Evolutionary conservation across 2,113 vertebrate genomes (phyloP), one percentile per base, ranked within the genome.

Genomic region (Paradisaea rubra): DNA sequence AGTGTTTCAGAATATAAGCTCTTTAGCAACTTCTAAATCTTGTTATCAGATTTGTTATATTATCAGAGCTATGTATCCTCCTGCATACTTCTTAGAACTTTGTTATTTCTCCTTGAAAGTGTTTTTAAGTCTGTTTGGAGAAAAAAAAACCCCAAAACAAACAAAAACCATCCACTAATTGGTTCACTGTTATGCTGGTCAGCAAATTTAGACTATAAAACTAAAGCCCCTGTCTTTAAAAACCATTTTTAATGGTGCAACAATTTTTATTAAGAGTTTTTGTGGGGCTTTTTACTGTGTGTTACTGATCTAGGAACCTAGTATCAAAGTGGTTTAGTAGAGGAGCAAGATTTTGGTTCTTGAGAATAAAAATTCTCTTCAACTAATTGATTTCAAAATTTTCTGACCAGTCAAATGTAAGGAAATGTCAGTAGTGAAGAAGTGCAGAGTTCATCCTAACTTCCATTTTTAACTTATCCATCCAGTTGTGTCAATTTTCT

Each of bases 151-250:
- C 6, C 3, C 8, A 24, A 53, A 61, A 7, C 6, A 27, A 44
- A 15, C 1, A 37, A 56, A 69, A 49, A 0, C 2, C 3, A 19
- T 8, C 15, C 2, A 5, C 21, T 72, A 53, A 12, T 17, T 44
- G 14, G 10, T 50, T 13, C 7, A 10, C 5, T 90, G 0, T 74
- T 50, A 17, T 25, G 10, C 25, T 31, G 9, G 9, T 89, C 69
- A 86, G 33, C 52, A 86, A 71, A 56, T 60, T 68, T 44, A 64
- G n/a, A 13, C 56, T 52, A 4, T 54, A 16, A 56, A 56, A 33
- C 10, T 37, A 30, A 66, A 84, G 31, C 3, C 5, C 2, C 7
- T 30, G 5, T 63, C 14, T 91, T 76, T 80, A 69, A 49, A 80
- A 89, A 41, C 2, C 2, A 4, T 52, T 74, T 68, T 60, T 53